A percentile compares a stretch with the other conserved stretches of the same genome.
Evolutionary conservation across 2,797 vertebrate species (phyloP).

Genomic region (Schizopygopsis pylzovi): DNA sequence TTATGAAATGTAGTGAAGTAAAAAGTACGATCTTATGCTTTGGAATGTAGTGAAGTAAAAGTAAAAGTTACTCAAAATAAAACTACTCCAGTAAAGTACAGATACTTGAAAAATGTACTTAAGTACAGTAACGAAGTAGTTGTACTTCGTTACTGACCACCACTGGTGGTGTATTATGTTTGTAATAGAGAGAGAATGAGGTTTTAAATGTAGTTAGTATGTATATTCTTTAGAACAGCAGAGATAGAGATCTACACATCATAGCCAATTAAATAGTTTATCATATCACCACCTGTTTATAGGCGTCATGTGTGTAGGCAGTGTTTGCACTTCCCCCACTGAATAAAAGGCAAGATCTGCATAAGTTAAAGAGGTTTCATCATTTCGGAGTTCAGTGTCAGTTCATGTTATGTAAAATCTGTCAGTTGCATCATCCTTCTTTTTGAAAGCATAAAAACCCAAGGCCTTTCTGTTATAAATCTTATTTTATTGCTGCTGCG

Average conservation of each 20-base stretch:
- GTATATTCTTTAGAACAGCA: background rate
- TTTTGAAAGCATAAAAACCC: background rate
- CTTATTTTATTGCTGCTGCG: background rate
- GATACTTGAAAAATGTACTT: no score
- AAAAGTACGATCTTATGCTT: no score
- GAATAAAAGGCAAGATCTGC: conserved; percentile 38
- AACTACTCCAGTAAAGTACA: no score
- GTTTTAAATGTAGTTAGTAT: conserved; percentile 6
- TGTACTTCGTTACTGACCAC: no score
- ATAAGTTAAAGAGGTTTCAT: conserved; percentile 36
- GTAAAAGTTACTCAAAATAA: no score
- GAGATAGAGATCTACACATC: conserved; percentile 29
- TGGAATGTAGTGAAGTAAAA: no score
- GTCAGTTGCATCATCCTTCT: conserved; percentile 26
- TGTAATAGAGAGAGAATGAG: background rate
- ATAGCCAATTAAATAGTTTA: conserved; percentile 52
- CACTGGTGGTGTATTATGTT: background rate
- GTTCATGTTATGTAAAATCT: conserved; percentile 23
- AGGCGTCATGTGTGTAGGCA: conserved; percentile 44
- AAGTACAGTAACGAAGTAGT: no score
- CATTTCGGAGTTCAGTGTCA: conserved; percentile 42
- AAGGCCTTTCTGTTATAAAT: background rate
- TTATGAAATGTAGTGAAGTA: no score
- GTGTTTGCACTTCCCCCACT: conserved; percentile 44
- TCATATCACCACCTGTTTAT: conserved; percentile 51